Evolutionary conservation across 1,140 invertebrate species (phyloP), one percentile per base, ranked within the genome.

Genomic region (Meloidogyne floridensis): DNA sequence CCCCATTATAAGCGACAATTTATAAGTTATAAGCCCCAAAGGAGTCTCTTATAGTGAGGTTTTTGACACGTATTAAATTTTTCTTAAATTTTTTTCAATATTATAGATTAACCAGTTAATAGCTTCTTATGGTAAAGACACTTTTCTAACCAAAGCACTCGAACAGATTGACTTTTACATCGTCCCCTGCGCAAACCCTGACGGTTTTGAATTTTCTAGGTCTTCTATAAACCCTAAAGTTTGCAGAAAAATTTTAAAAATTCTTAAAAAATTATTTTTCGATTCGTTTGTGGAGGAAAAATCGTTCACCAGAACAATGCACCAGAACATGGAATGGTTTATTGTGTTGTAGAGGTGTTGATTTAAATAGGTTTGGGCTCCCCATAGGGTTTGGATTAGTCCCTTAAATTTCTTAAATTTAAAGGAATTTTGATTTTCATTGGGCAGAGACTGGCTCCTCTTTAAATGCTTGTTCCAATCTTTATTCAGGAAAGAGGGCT

Each of bases 121-220:
- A 13, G 84, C 86, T 11, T 86, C 85, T 1, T 91, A 90, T 73
- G 90, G 90, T 2, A 89, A 87, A 54, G 87, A 91, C 56, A 71
- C 84, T 0, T 79, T 86, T 70, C 84, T 91, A 4, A 89, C 88
- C 3, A 79, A 84, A 78, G 88, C 80, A 54, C 47, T 92, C 53
- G 87, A 91, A 71, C 85, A 87, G 13, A 90, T 91, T 72, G 90
- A 92, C 82, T 93, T 92, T 89, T 92, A 92, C 86, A 90, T 94
- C 80, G 90, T 94, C 82, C 94, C 94, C 0, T 91, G 93, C 53
- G 85, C 92, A 0, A 94, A 94, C 90, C 93, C 93, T 8, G 82
- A 87, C 72, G 84, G 84, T n/a, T 86, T 82, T 51, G 86, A 86
- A 75, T 88, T 84, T 20, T 86, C 86, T 15, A 73, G 86, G 11